These are phyloP conservation scores for Xylota sylvarum DNA, from an alignment of 2,888 invertebrate species.

Conservation along the genomic window DNA sequence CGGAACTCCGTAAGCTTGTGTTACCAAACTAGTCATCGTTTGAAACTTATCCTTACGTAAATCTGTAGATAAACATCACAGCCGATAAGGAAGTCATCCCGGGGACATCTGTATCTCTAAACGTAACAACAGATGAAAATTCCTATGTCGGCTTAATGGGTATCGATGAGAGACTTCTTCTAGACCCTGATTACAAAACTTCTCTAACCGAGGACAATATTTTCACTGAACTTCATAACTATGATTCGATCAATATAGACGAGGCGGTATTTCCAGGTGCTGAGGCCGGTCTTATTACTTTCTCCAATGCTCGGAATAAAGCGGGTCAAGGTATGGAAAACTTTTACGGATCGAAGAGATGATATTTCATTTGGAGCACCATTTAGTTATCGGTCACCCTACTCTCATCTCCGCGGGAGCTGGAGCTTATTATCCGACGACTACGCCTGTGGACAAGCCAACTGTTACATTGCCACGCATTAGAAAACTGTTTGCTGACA, in stretches of 20 bases:
- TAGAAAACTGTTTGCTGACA: conserved; percentile 88
- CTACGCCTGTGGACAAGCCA: conserved; percentile 23
- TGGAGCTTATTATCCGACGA: neutral
- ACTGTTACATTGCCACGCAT: conserved; percentile 78
- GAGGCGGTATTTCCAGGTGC: conserved; percentile 28
- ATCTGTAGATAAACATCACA: conserved; percentile 58
- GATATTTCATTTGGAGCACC: neutral
- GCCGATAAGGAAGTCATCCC: conserved; percentile 88
- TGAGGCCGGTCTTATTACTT: conserved; percentile 80
- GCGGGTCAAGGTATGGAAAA: conserved; percentile 3
- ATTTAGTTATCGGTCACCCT: conserved; percentile 1
- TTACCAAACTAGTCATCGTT: neutral
- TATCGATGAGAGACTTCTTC: conserved; percentile 90
- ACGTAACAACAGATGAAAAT: conserved; percentile 91
- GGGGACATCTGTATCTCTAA: conserved; percentile 90
- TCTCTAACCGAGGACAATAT: conserved; percentile 31
- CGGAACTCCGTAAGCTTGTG: conserved; percentile 45
- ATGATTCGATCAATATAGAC: conserved; percentile 85
- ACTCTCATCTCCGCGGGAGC: neutral
- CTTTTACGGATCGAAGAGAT: neutral
- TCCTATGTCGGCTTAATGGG: conserved; percentile 93
- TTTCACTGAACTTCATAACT: conserved; percentile 15
- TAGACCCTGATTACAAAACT: conserved; percentile 88
- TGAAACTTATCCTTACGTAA: neutral
- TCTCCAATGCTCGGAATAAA: conserved; percentile 78